phyloP scores from a whole-genome alignment of 2,113 vertebrate genomes.

The Phycodurus eques region DNA sequence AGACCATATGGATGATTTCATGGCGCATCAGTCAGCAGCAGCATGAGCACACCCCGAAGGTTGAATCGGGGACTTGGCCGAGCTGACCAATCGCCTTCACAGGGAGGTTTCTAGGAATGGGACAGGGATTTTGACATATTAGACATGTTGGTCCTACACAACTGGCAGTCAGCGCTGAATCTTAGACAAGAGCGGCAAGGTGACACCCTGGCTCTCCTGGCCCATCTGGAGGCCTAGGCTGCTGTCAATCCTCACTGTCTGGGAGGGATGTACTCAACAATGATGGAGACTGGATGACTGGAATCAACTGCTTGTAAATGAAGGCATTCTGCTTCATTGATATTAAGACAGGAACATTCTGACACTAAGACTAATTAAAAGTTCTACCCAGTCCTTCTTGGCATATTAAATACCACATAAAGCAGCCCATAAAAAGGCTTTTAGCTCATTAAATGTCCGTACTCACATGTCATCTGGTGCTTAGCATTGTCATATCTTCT shows the following conservation, averaged over 20 bases:
- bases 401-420: not conserved
- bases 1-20: constrained; percentile 35
- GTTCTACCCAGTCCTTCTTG: not conserved
- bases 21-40: constrained; percentile 23
- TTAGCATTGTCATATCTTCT: not conserved
- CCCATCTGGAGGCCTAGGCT: constrained; percentile 2
- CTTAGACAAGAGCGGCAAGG: not conserved
- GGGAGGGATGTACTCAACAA: constrained; percentile 3
- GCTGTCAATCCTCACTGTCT: constrained; percentile 25
- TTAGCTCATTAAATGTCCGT: not conserved
- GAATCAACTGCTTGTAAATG: not conserved
- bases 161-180: not conserved
- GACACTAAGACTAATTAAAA: not conserved
- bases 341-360: not conserved
- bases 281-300: constrained; percentile 16
- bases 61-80: constrained; percentile 1
- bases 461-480: not conserved
- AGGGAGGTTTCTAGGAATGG: not conserved
- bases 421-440: not conserved
- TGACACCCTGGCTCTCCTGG: constrained; percentile 9
- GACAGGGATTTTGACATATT: not conserved
- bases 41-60: constrained; percentile 12
- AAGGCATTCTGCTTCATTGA: not conserved
- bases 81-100: not conserved
- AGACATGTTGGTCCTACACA: constrained; percentile 4